Evolutionary conservation across 37 sponge, comb jelly and placozoan genomes (phyloP).

Genomic region (Bolinopsis microptera): DNA sequence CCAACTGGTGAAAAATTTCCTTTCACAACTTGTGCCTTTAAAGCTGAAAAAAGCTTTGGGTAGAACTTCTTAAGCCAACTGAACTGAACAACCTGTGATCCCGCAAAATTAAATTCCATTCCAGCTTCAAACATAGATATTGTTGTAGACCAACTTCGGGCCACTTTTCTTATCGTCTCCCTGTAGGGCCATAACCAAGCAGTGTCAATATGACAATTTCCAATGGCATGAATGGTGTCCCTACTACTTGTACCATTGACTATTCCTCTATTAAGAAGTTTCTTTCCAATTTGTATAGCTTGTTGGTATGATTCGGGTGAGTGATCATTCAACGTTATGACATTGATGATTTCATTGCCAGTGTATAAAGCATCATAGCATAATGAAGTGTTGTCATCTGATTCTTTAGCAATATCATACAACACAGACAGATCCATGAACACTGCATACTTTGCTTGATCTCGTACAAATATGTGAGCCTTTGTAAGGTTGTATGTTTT

Average conservation of each 20-base stretch:
- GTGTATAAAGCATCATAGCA: constrained; percentile 75
- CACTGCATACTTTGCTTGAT: constrained; percentile 67
- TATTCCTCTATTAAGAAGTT: neutral
- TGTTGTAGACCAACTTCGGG: constrained; percentile 75
- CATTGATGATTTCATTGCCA: constrained; percentile 76
- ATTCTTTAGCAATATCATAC: constrained; percentile 69
- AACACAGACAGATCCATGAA: constrained; percentile 73
- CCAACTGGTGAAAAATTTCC: constrained; percentile 76
- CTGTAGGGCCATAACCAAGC: constrained; percentile 84
- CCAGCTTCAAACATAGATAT: constrained; percentile 72
- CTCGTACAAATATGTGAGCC: constrained; percentile 72
- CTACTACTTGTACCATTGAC: neutral
- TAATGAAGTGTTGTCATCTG: constrained; percentile 58
- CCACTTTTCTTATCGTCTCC: constrained; percentile 80
- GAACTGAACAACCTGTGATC: constrained; percentile 79
- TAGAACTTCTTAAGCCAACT: constrained; percentile 77
- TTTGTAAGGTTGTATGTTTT: constrained; percentile 34
- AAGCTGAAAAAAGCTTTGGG: constrained; percentile 68
- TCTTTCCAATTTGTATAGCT: neutral
- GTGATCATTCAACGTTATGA: neutral
- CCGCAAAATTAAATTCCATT: constrained; percentile 70
- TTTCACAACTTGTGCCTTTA: constrained; percentile 58
- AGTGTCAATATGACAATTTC: constrained; percentile 80
- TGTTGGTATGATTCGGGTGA: constrained; percentile 13
- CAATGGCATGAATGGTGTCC: constrained; percentile 74